phyloP scores from a whole-genome alignment of 2,888 invertebrate species.

The Drosophila austrosaltans region DNA sequence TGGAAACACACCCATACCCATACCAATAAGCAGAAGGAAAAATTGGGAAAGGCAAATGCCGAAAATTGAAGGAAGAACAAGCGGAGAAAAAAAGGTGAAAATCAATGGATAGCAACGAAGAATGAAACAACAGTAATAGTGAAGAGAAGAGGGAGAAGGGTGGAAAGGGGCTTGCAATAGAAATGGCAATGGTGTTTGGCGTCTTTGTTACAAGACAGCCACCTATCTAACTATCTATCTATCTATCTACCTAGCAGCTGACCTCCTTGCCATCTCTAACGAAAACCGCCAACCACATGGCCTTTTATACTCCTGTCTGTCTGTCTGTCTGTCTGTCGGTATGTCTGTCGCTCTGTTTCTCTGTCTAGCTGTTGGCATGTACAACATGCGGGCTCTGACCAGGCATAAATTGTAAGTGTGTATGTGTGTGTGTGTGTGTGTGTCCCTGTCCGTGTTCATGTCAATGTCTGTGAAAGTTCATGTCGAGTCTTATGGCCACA shows the following conservation, averaged over 20 bases:
- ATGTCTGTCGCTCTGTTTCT: constrained; percentile 20
- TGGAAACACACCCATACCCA: constrained; percentile 36
- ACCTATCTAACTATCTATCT: constrained; percentile 9
- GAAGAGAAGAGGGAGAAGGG: neutral
- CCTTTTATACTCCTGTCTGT: constrained; percentile 23
- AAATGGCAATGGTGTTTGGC: constrained; percentile 16
- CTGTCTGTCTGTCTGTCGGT: neutral
- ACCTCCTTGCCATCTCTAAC: neutral
- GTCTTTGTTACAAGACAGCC: constrained; percentile 10
- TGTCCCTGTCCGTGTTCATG: neutral
- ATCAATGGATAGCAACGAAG: constrained; percentile 46
- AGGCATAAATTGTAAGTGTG: constrained; percentile 42
- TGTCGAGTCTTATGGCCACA: constrained; percentile 34
- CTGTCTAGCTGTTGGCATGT: constrained; percentile 28
- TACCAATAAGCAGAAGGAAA: constrained; percentile 51
- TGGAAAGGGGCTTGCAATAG: neutral
- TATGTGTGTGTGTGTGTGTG: neutral
- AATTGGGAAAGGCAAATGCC: constrained; percentile 38
- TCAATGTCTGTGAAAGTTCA: constrained; percentile 9
- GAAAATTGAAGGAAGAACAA: constrained; percentile 8
- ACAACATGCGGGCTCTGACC: constrained; percentile 38
- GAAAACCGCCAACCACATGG: constrained; percentile 2
- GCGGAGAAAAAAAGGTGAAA: constrained; percentile 40
- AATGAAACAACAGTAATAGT: neutral
- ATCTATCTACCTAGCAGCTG: no score